Percentiles rank a stretch among this genome's conserved stretches.
Conservation (phyloP, 2,888 invertebrate genomes). For the Drosophila greeni region DNA sequence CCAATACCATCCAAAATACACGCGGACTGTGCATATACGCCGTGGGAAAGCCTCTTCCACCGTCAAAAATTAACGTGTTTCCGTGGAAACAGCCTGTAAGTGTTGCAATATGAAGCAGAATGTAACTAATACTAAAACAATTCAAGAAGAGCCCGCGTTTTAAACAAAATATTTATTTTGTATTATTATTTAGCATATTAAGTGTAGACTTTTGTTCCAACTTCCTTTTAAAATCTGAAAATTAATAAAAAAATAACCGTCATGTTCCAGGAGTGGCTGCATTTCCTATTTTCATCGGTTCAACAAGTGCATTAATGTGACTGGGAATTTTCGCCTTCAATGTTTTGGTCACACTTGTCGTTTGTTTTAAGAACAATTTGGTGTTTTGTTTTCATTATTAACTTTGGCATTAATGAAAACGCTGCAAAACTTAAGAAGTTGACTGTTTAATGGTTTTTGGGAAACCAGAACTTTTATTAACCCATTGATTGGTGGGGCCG, state of each 20-base stretch:
- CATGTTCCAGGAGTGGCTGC: background rate
- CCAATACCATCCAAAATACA: too few species aligned
- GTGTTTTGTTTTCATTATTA: slow-evolving; percentile 30
- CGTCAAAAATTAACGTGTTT: background rate
- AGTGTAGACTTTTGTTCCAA: too few species aligned
- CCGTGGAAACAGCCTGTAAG: background rate
- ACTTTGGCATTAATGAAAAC: slow-evolving; percentile 7
- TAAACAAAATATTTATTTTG: too few species aligned
- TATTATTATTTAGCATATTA: too few species aligned
- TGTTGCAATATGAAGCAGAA: too few species aligned
- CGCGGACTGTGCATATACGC: too few species aligned
- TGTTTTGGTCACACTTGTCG: slow-evolving; percentile 27
- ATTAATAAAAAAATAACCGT: background rate
- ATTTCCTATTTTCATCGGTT: slow-evolving; percentile 3
- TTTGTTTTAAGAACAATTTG: slow-evolving; percentile 30
- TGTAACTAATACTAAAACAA: background rate
- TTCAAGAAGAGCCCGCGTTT: background rate
- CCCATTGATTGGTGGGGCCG: background rate
- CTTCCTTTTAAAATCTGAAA: background rate
- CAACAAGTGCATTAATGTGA: slow-evolving; percentile 18
- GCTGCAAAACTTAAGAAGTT: background rate
- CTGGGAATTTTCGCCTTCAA: background rate
- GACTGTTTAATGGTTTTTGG: background rate
- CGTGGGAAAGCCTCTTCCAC: background rate
- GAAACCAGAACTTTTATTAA: background rate